Percentiles rank a stretch among this genome's conserved stretches.
phyloP scores from a whole-genome alignment of 2,888 invertebrate species.

The Cyaniris semiargus region DNA sequence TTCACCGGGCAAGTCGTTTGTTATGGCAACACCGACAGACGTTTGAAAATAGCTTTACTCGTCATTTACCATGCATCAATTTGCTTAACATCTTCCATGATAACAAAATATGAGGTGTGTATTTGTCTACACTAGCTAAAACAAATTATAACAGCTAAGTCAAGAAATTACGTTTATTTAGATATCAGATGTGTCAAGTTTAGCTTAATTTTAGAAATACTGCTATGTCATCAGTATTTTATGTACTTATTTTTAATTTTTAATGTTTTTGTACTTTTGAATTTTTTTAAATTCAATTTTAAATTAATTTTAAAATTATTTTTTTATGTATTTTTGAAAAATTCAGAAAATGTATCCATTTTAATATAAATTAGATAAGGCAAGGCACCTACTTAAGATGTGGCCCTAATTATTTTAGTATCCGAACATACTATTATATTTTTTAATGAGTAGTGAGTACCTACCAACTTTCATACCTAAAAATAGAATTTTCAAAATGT shows the following conservation, averaged over 20 bases:
- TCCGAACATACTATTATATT: not conserved
- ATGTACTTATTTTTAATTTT: no score
- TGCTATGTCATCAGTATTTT: no score
- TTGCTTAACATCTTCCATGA: slow-evolving; percentile 46
- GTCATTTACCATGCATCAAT: slow-evolving; percentile 56
- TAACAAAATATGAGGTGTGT: slow-evolving; percentile 30
- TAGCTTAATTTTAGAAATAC: no score
- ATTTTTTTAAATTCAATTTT: no score
- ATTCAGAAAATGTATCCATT: no score
- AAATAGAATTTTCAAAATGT: not conserved
- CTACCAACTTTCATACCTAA: not conserved
- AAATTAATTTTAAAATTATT: no score
- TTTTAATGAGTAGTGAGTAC: not conserved
- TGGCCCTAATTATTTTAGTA: no score
- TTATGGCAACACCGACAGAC: slow-evolving; percentile 51
- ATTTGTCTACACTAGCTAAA: slow-evolving; percentile 3
- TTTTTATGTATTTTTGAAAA: no score
- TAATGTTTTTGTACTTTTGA: no score
- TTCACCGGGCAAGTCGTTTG: slow-evolving; percentile 55
- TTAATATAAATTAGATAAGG: no score
- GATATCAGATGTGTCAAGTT: no score
- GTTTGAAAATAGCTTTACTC: slow-evolving; percentile 53
- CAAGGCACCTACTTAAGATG: no score
- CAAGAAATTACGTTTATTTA: not conserved
- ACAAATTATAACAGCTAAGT: not conserved